Percentiles rank a stretch among this genome's conserved stretches.
phyloP scores from a whole-genome alignment of 1,140 invertebrate genomes.

The Camponotus floridanus region DNA sequence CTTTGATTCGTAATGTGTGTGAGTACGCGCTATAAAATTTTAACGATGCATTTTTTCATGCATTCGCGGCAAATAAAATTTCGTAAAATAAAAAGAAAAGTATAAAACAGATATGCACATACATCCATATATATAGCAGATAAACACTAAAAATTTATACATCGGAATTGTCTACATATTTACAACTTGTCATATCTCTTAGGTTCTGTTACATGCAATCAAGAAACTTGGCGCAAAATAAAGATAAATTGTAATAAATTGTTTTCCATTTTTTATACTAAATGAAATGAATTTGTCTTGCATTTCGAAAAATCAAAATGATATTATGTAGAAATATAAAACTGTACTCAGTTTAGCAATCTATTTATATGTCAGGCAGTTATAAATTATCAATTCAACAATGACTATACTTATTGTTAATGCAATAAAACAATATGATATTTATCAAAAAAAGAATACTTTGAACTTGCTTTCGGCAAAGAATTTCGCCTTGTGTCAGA shows the following conservation, averaged over 20 bases:
- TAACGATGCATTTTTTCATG: constrained; percentile 46
- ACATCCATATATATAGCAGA: too few species aligned
- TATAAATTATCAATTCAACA: not conserved
- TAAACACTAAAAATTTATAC: constrained; percentile 17
- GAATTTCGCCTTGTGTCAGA: too few species aligned
- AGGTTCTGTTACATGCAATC: not conserved
- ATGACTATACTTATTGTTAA: too few species aligned
- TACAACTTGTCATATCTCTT: not conserved
- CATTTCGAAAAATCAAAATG: not conserved
- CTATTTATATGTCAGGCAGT: not conserved
- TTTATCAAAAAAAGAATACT: not conserved
- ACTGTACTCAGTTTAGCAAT: too few species aligned
- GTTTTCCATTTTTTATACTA: not conserved
- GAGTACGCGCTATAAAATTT: constrained; percentile 4
- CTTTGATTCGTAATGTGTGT: constrained; percentile 13
- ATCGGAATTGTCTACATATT: constrained; percentile 13
- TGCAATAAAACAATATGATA: too few species aligned
- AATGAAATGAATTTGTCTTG: not conserved
- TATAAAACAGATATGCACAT: not conserved
- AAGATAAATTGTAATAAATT: not conserved
- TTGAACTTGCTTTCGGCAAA: too few species aligned
- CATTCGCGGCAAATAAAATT: constrained; percentile 3
- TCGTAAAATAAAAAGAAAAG: not conserved
- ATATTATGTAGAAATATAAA: not conserved
- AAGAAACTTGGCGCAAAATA: not conserved